These are phyloP conservation scores for Pterois miles DNA, from an alignment of 2,797 vertebrate genomes.

Conservation along the genomic window DNA sequence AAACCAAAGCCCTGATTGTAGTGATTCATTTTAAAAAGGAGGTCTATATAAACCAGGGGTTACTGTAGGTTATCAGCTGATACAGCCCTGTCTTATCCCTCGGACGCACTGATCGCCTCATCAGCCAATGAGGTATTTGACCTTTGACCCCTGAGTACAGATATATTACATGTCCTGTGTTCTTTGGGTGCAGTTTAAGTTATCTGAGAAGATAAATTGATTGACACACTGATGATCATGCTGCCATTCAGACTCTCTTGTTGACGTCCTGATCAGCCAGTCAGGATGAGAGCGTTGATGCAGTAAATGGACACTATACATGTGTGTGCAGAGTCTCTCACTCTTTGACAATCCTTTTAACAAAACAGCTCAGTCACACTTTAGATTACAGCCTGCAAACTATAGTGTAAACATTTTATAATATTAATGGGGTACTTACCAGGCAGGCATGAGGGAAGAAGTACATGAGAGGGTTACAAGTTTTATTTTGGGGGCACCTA, in stretches of 20 bases:
- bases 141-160: conserved; percentile 44
- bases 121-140: conserved; percentile 44
- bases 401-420: background rate
- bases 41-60: conserved; percentile 22
- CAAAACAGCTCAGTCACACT: background rate
- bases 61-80: conserved; percentile 64
- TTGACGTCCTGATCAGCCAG: conserved; percentile 73
- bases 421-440: background rate
- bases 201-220: conserved; percentile 30
- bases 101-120: conserved; percentile 26
- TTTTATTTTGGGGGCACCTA: background rate
- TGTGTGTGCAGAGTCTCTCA: background rate
- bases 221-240: background rate
- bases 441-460: background rate
- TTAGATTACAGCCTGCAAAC: background rate
- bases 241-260: background rate
- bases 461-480: background rate
- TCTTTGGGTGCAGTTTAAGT: conserved; percentile 13
- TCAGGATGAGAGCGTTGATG: conserved; percentile 59
- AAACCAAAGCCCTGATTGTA: conserved; percentile 53
- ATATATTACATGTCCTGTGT: conserved; percentile 4
- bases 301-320: background rate
- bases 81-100: conserved; percentile 10
- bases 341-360: background rate
- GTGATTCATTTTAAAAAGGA: conserved; percentile 11